Evolutionary conservation across 2,888 invertebrate genomes (phyloP), one percentile per base, ranked within the genome.

Genomic region (Meiosimyza platycephala): DNA sequence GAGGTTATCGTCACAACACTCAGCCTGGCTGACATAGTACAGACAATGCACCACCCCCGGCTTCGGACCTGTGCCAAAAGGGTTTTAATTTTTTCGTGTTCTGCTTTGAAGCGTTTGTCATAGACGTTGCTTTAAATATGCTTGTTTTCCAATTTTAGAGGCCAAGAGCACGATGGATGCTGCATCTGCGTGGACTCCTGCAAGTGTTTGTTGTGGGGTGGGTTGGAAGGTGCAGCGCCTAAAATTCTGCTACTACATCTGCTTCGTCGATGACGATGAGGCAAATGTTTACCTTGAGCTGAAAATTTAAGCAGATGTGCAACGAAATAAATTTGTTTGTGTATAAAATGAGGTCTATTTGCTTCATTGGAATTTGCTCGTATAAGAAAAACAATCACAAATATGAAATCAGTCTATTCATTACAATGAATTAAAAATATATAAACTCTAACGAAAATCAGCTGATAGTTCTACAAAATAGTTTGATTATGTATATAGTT

Each of bases 141-240:
- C 50, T 59, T 40, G 40, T 40, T 47, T 54, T 59, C 7, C 18
- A 50, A 68, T 28, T 80, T 81, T 82, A 77, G 79, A 82, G 82
- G 82, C 82, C 82, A 82, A 82, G 81, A 81, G 81, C 80, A 82
- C 79, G 78, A 75, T 66, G 66, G 76, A 66, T 73, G 65, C 60
- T 67, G 55, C 22, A 48, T 22, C 52, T 50, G 15, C 48, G 50
- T n/a, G 33, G 57, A 68, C 68, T 68, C 68, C 59, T 57, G 57
- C 57, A 57, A 68, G 68, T 68, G 68, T 59, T 59, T 59, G 57
- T 57, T 16, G 18, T 16, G 13, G 48, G 48, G 55, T 16, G 55
- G 67, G 54, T 18, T 12, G 9, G 40, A 40, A 40, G 40, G 6
- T 40, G 40, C 6, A 9, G 9, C 9, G 28, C 28, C 28, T 28